phyloP scores from a whole-genome alignment of 2,797 vertebrate species.

The Pteronotus mesoamericanus region DNA sequence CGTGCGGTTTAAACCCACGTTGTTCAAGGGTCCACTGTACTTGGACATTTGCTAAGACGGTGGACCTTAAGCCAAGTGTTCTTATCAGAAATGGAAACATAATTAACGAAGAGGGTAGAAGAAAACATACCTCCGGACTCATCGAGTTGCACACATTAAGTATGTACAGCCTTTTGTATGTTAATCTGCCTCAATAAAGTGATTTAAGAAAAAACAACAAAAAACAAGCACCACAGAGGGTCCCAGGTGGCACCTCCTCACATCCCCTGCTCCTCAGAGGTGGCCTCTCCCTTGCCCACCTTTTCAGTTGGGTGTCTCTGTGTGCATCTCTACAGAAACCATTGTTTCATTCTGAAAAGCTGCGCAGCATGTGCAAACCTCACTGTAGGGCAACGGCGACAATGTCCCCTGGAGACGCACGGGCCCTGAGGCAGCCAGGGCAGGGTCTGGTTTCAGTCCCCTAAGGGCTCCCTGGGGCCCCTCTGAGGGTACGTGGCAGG shows the following conservation, averaged over 20 bases:
- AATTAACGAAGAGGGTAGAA: neutral
- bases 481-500: rapidly evolving
- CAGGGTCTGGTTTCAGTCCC: neutral
- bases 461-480: rapidly evolving
- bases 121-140: neutral
- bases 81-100: neutral
- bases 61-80: neutral
- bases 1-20: neutral
- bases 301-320: neutral
- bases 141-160: neutral
- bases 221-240: neutral
- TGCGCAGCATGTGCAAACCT: neutral
- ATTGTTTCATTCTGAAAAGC: neutral
- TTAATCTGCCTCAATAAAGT: neutral
- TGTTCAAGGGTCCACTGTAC: neutral
- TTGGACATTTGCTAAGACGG: too few species aligned
- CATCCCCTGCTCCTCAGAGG: neutral
- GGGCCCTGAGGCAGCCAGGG: neutral
- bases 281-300: neutral
- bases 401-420: rapidly evolving
- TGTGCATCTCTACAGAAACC: neutral
- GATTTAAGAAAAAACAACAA: neutral
- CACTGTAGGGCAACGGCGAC: neutral
- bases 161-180: neutral
- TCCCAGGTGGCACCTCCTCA: neutral